Conservation (phyloP, 2,888 invertebrate species). For the Oscheius onirici region DNA sequence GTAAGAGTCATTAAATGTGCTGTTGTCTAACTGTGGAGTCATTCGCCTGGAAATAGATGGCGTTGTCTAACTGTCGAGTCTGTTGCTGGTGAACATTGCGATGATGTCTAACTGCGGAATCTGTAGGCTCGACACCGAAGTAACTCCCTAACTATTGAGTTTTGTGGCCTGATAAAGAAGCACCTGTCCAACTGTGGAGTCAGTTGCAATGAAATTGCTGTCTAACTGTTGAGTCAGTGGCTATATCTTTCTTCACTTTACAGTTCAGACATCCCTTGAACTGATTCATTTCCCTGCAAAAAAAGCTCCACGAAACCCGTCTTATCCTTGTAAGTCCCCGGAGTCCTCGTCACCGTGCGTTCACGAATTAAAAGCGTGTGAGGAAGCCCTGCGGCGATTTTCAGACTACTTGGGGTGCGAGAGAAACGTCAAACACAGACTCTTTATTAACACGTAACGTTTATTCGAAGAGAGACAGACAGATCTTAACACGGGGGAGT, state of each 20-base stretch:
- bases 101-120: too few relatives aligned
- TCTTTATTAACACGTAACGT: slow-evolving; percentile 17
- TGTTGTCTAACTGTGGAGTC: too few relatives aligned
- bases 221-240: not conserved
- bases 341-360: not conserved
- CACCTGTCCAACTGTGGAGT: too few relatives aligned
- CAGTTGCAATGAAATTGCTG: too few relatives aligned
- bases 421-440: not conserved
- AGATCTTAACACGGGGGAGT: not conserved
- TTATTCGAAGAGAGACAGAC: slow-evolving; percentile 13
- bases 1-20: too few relatives aligned
- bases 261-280: too few relatives aligned
- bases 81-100: too few relatives aligned
- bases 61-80: not conserved
- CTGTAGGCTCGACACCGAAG: too few relatives aligned
- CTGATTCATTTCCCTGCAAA: not conserved
- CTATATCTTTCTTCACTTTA: not conserved
- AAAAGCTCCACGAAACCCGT: not conserved
- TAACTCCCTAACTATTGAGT: too few relatives aligned
- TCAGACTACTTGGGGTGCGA: not conserved
- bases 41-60: too few relatives aligned
- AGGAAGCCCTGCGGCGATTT: slow-evolving; percentile 8
- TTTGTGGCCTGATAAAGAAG: too few relatives aligned
- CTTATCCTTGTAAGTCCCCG: not conserved
- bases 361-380: not conserved